These are phyloP conservation scores for Phalacrocorax aristotelis DNA, from an alignment of 2,113 vertebrate species.

Conservation along the genomic window DNA sequence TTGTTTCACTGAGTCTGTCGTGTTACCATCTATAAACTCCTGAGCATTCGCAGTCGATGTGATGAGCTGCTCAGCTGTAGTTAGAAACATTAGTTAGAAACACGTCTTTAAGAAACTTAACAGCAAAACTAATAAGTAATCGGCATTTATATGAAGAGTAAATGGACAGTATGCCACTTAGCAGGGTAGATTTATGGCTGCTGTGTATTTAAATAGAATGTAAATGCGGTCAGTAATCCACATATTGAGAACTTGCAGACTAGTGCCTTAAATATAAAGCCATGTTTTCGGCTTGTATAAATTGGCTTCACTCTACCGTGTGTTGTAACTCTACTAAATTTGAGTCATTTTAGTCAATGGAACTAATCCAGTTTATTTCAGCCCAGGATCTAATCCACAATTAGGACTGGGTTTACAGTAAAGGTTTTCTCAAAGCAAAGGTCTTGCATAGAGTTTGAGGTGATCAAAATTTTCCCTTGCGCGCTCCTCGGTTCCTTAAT, in stretches of 20 bases:
- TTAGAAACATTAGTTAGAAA: background rate
- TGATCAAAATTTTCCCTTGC: slow-evolving; percentile 16
- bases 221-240: background rate
- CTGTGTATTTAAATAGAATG: background rate
- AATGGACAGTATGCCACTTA: background rate
- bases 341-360: background rate
- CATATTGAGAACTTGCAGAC: background rate
- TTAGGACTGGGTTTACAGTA: background rate
- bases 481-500: slow-evolving; percentile 33
- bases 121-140: background rate
- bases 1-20: background rate
- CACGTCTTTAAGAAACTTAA: background rate
- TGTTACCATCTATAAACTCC: background rate
- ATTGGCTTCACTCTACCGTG: background rate
- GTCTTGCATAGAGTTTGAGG: background rate
- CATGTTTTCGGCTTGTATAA: background rate
- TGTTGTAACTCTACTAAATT: background rate
- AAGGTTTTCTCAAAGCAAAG: slow-evolving; percentile 14
- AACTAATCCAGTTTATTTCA: slow-evolving; percentile 22
- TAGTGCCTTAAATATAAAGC: background rate
- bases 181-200: background rate
- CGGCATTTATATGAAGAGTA: background rate
- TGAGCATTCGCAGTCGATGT: background rate
- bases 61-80: background rate
- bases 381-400: background rate